Percentiles rank a stretch among this genome's conserved stretches.
Conservation (phyloP, 1,140 invertebrate genomes). For the Stenopsyche tienmushanensis region DNA sequence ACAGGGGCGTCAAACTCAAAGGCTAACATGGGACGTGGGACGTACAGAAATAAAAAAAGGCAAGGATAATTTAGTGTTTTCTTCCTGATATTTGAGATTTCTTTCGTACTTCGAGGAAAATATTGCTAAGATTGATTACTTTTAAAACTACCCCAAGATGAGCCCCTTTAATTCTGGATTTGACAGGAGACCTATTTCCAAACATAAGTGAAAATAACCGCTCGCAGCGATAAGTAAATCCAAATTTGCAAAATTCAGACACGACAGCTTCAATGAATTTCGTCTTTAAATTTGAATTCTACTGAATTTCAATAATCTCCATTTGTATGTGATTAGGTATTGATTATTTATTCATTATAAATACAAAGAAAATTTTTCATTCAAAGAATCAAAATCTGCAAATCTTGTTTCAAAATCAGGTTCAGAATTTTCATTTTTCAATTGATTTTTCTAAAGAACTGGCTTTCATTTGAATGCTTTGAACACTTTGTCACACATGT, state of each 20-base stretch:
- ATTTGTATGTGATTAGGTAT: background rate
- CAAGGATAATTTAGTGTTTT: too few relatives aligned
- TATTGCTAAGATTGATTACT: background rate
- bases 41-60: too few relatives aligned
- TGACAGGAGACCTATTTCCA: background rate
- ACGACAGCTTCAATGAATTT: background rate
- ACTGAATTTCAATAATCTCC: background rate
- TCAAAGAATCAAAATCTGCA: too few relatives aligned
- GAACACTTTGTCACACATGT: too few relatives aligned
- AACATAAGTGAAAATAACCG: background rate
- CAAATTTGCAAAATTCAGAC: background rate
- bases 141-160: background rate
- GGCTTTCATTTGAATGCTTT: too few relatives aligned
- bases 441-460: too few relatives aligned
- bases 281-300: background rate
- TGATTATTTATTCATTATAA: background rate
- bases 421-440: too few relatives aligned
- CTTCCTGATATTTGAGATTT: background rate
- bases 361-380: background rate
- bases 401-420: too few relatives aligned
- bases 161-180: background rate
- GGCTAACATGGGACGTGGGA: too few relatives aligned
- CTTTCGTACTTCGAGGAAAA: background rate
- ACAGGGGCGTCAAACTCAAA: too few relatives aligned
- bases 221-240: background rate